These are phyloP conservation scores for Ormyrus labotus DNA, from an alignment of 2,888 invertebrate species.

Conservation along the genomic window DNA sequence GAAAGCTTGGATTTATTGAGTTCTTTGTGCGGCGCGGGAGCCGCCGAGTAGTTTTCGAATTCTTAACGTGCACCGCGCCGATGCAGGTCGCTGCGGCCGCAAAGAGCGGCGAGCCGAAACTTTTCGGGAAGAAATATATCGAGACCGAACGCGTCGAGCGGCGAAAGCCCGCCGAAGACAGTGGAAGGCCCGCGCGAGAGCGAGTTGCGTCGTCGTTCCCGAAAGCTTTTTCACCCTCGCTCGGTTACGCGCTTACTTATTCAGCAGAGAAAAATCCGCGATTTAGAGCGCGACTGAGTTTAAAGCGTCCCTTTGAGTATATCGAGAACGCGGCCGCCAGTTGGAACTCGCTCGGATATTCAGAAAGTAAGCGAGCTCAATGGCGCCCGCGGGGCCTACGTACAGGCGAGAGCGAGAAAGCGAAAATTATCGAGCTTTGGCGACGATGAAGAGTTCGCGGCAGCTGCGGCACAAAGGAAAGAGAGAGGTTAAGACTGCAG, in stretches of 20 bases:
- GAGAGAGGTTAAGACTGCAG: conserved; percentile 33
- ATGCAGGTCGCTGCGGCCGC: conserved; percentile 2
- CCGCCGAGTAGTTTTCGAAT: conserved; percentile 46
- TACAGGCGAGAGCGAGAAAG: neutral
- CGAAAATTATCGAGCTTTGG: conserved; percentile 37
- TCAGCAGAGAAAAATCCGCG: no score
- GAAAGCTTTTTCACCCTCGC: conserved; percentile 27
- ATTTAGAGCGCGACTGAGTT: no score
- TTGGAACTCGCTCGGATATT: conserved; percentile 20
- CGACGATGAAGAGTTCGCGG: conserved; percentile 11
- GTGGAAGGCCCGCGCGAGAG: no score
- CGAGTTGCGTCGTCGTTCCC: neutral
- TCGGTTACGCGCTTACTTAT: no score
- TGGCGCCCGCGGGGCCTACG: neutral
- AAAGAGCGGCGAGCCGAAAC: neutral
- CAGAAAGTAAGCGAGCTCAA: conserved; percentile 5
- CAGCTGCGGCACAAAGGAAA: conserved; percentile 3
- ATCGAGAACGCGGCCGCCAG: conserved; percentile 2
- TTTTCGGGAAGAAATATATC: no score
- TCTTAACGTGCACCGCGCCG: conserved; percentile 47
- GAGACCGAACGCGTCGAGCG: no score
- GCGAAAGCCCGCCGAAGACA: no score
- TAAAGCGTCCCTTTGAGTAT: conserved; percentile 32
- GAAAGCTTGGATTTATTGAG: conserved; percentile 49
- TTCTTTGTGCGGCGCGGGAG: conserved; percentile 13